Evolutionary conservation across 1,140 invertebrate genomes (phyloP), one percentile per base, ranked within the genome.

Genomic region (Trachymyrmex cornetzi): DNA sequence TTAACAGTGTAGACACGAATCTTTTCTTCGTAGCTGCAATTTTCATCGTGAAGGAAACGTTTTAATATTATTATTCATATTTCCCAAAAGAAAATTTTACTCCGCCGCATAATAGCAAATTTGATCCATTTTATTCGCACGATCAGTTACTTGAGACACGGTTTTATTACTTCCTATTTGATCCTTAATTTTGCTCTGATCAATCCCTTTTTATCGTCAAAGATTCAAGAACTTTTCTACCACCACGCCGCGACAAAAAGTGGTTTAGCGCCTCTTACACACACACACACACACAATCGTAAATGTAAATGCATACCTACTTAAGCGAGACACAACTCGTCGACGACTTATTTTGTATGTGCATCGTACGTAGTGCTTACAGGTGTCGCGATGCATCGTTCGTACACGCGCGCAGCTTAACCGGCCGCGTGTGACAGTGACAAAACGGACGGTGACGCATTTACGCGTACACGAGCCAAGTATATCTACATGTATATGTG

Each of bases 401-500:
- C 69, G 61, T 55, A 48, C 64, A 64, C 55, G 55, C 77, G 7
- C 34, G 6, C 19, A 53, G 48, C n/a, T n/a, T n/a, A n/a, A n/a
- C 48, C 34, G 2, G 22, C 19, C 50, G 34, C 80, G 72, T 71
- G 81, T 30, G 77, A 84, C 82, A 88, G 74, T 91, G 89, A 89
- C 77, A 87, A 91, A 91, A 86, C 72, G 69, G 67, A 91, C 67
- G 67, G 63, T 90, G 84, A 91, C 74, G 87, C 69, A 79, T 86
- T 75, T 77, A 7, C 71, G 77, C 57, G 71, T 61, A 38, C 50
- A n/a, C 53, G 9, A 1, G 0, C n/a, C 55, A n/a, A 30, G 34
- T 12, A 34, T 48, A 9, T 61, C 3, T 53, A 6, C 19, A 57
- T 6, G 30, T 57, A 16, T 50, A 19, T 2, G 11, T 2, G 11